Percentiles rank a stretch among this genome's conserved stretches.
These are phyloP conservation scores for Lagodon rhomboides DNA, from an alignment of 2,797 vertebrate genomes.

Conservation along the genomic window DNA sequence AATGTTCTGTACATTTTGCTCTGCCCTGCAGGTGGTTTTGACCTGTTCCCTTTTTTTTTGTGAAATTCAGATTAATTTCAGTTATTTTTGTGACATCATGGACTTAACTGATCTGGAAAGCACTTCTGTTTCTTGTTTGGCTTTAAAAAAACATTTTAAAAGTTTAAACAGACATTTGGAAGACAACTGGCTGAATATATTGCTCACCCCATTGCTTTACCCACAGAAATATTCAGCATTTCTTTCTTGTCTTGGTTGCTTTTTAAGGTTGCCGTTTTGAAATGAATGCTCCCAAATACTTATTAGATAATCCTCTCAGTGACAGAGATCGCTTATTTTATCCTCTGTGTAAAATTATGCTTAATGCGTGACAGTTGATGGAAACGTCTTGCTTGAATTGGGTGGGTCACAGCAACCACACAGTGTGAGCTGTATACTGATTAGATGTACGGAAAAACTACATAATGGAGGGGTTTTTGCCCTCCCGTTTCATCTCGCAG, in stretches of 20 bases:
- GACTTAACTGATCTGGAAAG: neutral
- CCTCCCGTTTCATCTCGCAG: neutral
- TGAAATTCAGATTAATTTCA: neutral
- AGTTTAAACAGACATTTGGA: neutral
- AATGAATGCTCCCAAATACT: neutral
- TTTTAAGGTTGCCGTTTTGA: neutral
- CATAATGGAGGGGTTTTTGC: neutral
- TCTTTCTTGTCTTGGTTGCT: neutral
- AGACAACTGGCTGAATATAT: slow-evolving; percentile 4
- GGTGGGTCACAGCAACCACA: neutral
- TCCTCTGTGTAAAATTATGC: neutral
- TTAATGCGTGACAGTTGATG: neutral
- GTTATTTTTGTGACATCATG: neutral
- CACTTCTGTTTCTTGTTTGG: neutral
- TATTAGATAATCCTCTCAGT: neutral
- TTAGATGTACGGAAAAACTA: too few relatives aligned
- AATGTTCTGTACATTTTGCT: neutral
- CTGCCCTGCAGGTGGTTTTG: too few relatives aligned
- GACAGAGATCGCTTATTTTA: neutral
- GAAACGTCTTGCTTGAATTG: slow-evolving; percentile 7
- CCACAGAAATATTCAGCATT: neutral
- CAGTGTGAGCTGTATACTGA: neutral
- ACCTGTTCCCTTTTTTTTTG: neutral
- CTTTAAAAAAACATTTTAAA: too few relatives aligned
- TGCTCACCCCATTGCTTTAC: neutral